Percentiles rank a stretch among this genome's conserved stretches.
phyloP scores from a whole-genome alignment of 2,888 invertebrate species.

The Tuberolachnus salignus region DNA sequence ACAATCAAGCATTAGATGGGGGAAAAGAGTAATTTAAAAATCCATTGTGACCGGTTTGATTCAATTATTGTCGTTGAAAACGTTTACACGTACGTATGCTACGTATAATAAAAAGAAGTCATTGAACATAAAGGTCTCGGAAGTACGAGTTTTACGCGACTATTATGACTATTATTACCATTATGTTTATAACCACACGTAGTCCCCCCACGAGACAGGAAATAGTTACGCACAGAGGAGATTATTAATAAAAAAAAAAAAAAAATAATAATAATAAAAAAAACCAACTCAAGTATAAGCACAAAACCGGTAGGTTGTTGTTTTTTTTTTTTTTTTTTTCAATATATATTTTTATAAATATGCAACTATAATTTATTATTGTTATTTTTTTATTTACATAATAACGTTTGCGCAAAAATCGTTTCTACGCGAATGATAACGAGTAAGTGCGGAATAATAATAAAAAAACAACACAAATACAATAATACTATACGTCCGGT shows the following conservation, averaged over 20 bases:
- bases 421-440: neutral
- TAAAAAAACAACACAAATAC: neutral
- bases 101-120: neutral
- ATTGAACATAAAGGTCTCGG: neutral
- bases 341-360: no score
- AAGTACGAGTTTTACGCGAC: neutral
- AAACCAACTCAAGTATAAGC: neutral
- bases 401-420: neutral
- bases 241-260: neutral
- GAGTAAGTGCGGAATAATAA: neutral
- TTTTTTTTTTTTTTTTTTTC: no score
- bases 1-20: neutral
- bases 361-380: neutral
- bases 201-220: neutral
- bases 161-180: no score
- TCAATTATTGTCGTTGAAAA: constrained; percentile 10
- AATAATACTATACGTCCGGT: neutral
- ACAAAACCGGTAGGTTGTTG: neutral
- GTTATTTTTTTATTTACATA: constrained; percentile 13
- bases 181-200: no score
- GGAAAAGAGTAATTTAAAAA: constrained; percentile 30
- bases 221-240: neutral
- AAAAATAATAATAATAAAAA: neutral
- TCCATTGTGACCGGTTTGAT: constrained; percentile 22
- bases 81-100: neutral